A percentile compares a stretch with the other conserved stretches of the same genome.
Conservation (phyloP, 1,140 invertebrate genomes). For the Rhopalosiphum padi region DNA sequence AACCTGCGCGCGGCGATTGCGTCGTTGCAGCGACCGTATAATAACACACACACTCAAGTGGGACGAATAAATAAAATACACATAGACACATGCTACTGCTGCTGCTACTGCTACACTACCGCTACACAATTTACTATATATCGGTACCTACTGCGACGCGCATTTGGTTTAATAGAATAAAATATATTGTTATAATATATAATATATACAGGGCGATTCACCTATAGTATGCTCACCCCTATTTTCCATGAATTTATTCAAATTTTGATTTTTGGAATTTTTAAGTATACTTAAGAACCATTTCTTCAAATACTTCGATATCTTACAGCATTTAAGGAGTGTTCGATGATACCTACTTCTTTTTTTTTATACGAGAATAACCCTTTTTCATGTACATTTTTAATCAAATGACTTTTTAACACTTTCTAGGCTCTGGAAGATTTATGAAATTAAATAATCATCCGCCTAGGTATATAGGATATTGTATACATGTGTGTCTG, state of each 20-base stretch:
- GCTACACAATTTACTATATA: not conserved
- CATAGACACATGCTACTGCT: not conserved
- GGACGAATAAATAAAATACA: not conserved
- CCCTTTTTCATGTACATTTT: no score
- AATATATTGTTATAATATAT: not conserved
- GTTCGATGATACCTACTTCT: not conserved
- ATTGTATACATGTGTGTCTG: not conserved
- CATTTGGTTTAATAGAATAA: not conserved
- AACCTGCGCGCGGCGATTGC: not conserved
- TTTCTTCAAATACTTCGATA: not conserved
- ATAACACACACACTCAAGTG: not conserved
- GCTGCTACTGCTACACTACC: not conserved
- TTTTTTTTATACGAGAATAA: not conserved
- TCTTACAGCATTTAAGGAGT: not conserved
- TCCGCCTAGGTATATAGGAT: not conserved
- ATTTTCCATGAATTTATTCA: not conserved
- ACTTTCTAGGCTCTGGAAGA: not conserved
- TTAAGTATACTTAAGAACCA: not conserved
- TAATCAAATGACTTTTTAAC: not conserved
- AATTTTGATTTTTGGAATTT: not conserved
- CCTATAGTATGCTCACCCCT: no score
- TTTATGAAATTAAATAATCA: not conserved
- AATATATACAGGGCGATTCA: not conserved
- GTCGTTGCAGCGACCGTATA: constrained; percentile 1
- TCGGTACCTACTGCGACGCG: not conserved